Evolutionary conservation across 2,888 invertebrate species (phyloP), one percentile per base, ranked within the genome.

Genomic region (Ditula angustiorana): DNA sequence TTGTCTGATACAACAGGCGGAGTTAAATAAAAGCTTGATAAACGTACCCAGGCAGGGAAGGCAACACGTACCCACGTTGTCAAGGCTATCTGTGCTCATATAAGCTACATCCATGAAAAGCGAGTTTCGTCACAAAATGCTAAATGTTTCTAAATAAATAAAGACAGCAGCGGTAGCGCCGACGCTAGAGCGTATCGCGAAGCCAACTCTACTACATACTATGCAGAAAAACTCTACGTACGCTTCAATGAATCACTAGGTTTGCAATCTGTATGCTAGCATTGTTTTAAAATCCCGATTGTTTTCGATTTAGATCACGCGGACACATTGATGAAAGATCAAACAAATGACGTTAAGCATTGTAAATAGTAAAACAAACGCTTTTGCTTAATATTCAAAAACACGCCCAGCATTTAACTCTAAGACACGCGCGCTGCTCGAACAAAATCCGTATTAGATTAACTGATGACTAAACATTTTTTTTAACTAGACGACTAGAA

Each of bases 1-100:
- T n/a, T n/a, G n/a, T n/a, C n/a, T n/a, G n/a, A n/a, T n/a, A n/a
- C n/a, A n/a, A n/a, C n/a, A n/a, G n/a, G n/a, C n/a, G n/a, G n/a
- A n/a, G n/a, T n/a, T n/a, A n/a, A n/a, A n/a, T n/a, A n/a, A n/a
- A n/a, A n/a, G n/a, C n/a, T n/a, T n/a, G n/a, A n/a, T n/a, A 26
- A 57, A 78, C 76, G 62, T 83, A 87, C 90, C 85, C 73, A 89
- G 69, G 74, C 91, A 92, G 67, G 90, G 90, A 57, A 91, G 84
- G 85, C 92, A 92, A 83, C 92, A 92, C 72, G 83, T 87, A 76
- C 86, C 85, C 77, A 91, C 79, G 76, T 87, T 83, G 71, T 89
- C 90, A 59, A 88, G 82, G 75, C 91, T 90, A 67, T 88, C 86
- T 73, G 83, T 80, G 73, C 88, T 89, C 76, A 80, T 76, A 70